phyloP scores from a whole-genome alignment of 2,888 invertebrate species.

The Psylliodes chrysocephalus region DNA sequence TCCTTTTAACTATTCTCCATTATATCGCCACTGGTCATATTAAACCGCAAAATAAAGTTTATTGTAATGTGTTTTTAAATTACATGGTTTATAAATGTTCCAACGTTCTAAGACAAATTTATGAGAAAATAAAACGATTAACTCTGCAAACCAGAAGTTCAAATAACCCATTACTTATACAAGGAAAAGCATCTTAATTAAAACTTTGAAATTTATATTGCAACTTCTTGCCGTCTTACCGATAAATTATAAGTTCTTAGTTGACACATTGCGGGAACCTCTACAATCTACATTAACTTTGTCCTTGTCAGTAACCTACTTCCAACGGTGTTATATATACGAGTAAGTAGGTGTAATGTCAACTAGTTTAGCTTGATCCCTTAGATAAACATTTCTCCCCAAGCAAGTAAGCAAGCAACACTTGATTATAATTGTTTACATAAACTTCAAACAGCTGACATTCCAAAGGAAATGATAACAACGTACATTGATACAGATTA shows the following conservation, averaged over 20 bases:
- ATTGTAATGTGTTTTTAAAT: too few relatives aligned
- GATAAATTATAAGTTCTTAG: background rate
- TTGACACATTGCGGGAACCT: background rate
- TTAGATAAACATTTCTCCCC: background rate
- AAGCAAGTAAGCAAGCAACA: background rate
- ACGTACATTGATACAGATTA: too few relatives aligned
- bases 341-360: background rate
- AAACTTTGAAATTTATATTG: constrained; percentile 11
- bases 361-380: background rate
- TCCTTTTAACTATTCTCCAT: too few relatives aligned
- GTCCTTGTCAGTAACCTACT: background rate
- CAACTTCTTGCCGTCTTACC: background rate
- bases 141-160: background rate
- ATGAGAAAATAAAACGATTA: background rate
- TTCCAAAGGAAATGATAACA: too few relatives aligned
- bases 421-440: background rate
- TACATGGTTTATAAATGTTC: too few relatives aligned
- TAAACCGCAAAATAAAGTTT: too few relatives aligned
- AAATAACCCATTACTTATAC: constrained; percentile 8
- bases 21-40: too few relatives aligned
- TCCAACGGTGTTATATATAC: background rate
- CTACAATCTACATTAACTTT: background rate
- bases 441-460: too few relatives aligned
- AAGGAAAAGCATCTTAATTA: constrained; percentile 7
- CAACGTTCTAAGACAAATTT: background rate